These are phyloP conservation scores for Grantiella picta DNA, from an alignment of 2,113 vertebrate genomes.

Conservation along the genomic window DNA sequence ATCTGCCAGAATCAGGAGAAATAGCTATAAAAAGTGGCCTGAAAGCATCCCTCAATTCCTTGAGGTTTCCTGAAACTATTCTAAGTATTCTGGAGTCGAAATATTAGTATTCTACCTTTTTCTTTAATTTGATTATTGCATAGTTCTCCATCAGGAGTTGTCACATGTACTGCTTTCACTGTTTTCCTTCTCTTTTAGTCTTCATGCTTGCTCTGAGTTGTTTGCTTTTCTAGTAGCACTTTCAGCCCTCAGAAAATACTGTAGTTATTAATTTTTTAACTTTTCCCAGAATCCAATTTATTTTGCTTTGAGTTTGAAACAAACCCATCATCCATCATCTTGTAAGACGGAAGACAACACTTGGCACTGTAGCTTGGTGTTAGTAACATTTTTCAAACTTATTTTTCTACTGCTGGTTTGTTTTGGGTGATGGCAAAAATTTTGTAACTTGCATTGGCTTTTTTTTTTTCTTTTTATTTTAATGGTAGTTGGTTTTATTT, in stretches of 20 bases:
- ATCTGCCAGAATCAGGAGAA: background rate
- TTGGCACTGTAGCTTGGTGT: background rate
- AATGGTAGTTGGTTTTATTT: background rate
- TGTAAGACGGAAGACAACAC: background rate
- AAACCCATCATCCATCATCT: background rate
- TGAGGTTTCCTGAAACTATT: background rate
- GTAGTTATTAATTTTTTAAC: background rate
- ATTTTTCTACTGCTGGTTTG: background rate
- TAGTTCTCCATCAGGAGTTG: background rate
- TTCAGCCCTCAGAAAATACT: background rate
- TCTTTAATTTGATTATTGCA: background rate
- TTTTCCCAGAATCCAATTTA: background rate
- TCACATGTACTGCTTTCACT: background rate
- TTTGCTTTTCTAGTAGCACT: background rate
- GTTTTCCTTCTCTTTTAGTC: background rate
- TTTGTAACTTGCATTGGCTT: background rate
- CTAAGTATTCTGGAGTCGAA: background rate
- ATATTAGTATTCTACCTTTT: background rate
- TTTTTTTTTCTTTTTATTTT: background rate
- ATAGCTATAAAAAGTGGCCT: background rate
- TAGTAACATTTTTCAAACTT: background rate
- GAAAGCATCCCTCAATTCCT: background rate
- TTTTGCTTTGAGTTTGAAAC: slow-evolving; percentile 1
- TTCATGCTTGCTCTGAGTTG: background rate
- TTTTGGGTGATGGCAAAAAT: background rate